Base-by-base conservation (phyloP, 92 coral and sea anemone genomes). In the Paramuricea clavata region DNA sequence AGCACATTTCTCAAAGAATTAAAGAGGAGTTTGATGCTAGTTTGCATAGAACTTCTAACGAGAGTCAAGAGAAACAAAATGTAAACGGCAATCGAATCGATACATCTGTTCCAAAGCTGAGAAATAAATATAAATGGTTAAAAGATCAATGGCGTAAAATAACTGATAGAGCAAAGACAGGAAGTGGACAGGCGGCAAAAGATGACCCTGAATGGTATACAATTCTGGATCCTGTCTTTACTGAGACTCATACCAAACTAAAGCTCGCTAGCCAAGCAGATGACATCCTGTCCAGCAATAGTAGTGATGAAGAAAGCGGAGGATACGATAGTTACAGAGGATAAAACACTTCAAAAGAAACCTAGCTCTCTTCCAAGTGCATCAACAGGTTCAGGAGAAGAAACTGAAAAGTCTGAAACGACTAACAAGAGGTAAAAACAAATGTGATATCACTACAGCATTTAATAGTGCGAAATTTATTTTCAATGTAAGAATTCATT, bases 181-280 rank as follows among this genome's bases (percentile, higher is more conserved):
- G 89, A 33, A 74, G 87, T 82, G 91, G 91, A 17, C 35, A 88
- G 60, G 16, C 83, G 25, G 72, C 88, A 26, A 88, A 75, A 74
- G 67, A 74, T 42, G 88, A 88, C 43, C 91, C 88, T 30, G 84
- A 83, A 82, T 88, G 92, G 92, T 88, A 61, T 62, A 61, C 12
- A 23, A 88, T 88, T 47, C 52, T 88, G 25, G 73, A 88, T 36
- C 80, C 92, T 10, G 78, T 83, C 12, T 88, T 60, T 41, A 72
- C 50, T 12, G 73, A 85, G 31, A 74, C 88, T 17, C 59, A 85
- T 23, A 74, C 73, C 17, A 33, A 82, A 33, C 71, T 88, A 43
- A 83, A 74, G 49, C 72, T 89, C 27, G 89, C 92, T 49, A 75
- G 85, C 68, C 85, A 83, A 78, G 85, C 85, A 83, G 89, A 50